Evolutionary conservation across 2,113 vertebrate genomes (phyloP).

Genomic region (Pongo abelii): DNA sequence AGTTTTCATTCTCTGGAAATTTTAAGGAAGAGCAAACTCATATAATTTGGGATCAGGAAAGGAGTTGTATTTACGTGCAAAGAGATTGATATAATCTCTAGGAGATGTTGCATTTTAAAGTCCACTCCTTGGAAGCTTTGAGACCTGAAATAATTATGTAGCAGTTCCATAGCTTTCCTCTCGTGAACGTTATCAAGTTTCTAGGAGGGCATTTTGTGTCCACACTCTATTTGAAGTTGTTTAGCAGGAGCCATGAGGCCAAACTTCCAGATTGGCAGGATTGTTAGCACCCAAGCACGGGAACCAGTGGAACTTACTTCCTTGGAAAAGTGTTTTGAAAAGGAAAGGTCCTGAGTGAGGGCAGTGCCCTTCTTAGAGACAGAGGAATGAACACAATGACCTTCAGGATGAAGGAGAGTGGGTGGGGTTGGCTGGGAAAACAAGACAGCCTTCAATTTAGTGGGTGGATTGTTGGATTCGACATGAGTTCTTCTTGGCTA

Average conservation of each 20-base stretch:
- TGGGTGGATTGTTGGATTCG: conserved; percentile 75
- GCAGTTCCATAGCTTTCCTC: not conserved
- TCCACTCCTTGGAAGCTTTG: not conserved
- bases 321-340: conserved; percentile 51
- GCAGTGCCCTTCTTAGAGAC: conserved; percentile 40
- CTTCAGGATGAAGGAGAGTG: conserved; percentile 55
- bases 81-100: not conserved
- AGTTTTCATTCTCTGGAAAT: conserved; percentile 38
- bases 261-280: not conserved
- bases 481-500: conserved; percentile 74
- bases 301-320: conserved; percentile 2
- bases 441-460: conserved; percentile 64
- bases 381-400: conserved; percentile 63
- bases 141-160: conserved; percentile 28
- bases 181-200: not conserved
- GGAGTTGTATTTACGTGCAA: not conserved
- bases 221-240: not conserved
- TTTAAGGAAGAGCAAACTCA: not conserved
- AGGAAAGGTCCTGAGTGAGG: conserved; percentile 35
- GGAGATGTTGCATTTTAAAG: not conserved
- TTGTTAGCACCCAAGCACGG: not conserved
- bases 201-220: not conserved
- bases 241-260: not conserved
- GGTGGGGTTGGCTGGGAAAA: conserved; percentile 72
- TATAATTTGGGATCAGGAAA: not conserved